Base-by-base conservation (phyloP, 2,113 vertebrate species). In the Elanus axillaris region DNA sequence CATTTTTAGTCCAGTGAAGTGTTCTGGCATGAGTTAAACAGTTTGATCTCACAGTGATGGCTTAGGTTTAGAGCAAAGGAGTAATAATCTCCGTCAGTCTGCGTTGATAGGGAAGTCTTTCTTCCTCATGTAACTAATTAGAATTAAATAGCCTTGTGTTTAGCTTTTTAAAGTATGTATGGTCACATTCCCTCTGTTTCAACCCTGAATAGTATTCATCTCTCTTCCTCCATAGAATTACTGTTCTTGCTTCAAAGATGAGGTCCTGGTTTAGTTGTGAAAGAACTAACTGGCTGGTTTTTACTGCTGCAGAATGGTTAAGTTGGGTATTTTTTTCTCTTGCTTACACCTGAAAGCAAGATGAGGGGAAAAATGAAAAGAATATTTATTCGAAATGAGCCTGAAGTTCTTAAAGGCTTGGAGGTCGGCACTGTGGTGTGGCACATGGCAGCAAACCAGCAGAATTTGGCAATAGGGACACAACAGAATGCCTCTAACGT, bases 401-500 rank as follows among this genome's bases (percentile, higher is more conserved):
- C 79, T 93, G 82, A 45, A 93, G 90, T 93, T 97, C 88, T 89
- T 86, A 92, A 85, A 96, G 90, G 68, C 83, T 94, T 86, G 63
- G 66, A 92, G 86, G 56, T 76, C 83, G 43, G 97, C 94, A 66
- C 94, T 94, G 96, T 56, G 60, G 95, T 52, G 32, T 88, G 91
- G 66, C 71, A 73, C 43, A 48, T 94, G 96, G 94, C 84, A 92
- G 81, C 74, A 93, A 93, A 92, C 74, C 89, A 95, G 64, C 58
- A 27, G 95, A 93, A 95, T 94, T 97, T 98, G 97, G 97, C 97
- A 96, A 55, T 63, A 50, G 18, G 68, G 45, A 64, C 88, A 73
- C 69, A 69, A 90, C 66, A 91, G 86, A 96, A 93, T 84, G 59
- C 92, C 69, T 90, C 88, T 91, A 96, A 97, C 63, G 13, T 68